Evolutionary conservation across 2,113 vertebrate species (phyloP).

Genomic region (Hydrochoerus hydrochaeris): DNA sequence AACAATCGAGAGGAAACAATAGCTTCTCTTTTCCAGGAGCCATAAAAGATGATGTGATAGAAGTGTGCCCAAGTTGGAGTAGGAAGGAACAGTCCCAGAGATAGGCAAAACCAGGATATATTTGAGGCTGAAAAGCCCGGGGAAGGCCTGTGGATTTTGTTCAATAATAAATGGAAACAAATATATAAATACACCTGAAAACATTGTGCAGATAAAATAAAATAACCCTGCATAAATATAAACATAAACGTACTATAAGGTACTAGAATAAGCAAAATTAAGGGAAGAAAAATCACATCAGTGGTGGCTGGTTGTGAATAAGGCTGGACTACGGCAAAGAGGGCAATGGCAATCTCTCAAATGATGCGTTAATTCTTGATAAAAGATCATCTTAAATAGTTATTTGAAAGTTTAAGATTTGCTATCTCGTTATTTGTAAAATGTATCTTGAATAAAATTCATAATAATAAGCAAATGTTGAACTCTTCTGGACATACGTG

Average conservation of each 20-base stretch:
- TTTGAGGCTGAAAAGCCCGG: not conserved
- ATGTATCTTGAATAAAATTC: not conserved
- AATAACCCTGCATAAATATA: not conserved
- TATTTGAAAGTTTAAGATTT: not conserved
- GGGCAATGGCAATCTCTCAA: not conserved
- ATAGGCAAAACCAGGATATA: not conserved
- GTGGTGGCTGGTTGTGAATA: not conserved
- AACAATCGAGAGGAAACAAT: not conserved
- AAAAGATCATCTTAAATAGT: not conserved
- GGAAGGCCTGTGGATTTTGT: not conserved
- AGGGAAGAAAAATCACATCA: fast-evolving
- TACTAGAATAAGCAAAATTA: not conserved
- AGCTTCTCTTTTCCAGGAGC: not conserved
- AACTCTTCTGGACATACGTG: not conserved
- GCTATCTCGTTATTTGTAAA: not conserved
- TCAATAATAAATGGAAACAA: not conserved
- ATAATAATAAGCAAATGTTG: not conserved
- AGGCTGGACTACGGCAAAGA: not conserved
- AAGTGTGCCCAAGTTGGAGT: not conserved
- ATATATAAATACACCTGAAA: not conserved
- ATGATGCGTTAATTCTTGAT: not conserved
- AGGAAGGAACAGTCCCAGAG: not conserved
- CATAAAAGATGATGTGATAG: not conserved
- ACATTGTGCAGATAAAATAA: not conserved
- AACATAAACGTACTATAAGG: not conserved